Percentiles rank a stretch among this genome's conserved stretches.
Conservation (phyloP, 2,797 vertebrate species). For the Yasuhikotakia modesta region DNA sequence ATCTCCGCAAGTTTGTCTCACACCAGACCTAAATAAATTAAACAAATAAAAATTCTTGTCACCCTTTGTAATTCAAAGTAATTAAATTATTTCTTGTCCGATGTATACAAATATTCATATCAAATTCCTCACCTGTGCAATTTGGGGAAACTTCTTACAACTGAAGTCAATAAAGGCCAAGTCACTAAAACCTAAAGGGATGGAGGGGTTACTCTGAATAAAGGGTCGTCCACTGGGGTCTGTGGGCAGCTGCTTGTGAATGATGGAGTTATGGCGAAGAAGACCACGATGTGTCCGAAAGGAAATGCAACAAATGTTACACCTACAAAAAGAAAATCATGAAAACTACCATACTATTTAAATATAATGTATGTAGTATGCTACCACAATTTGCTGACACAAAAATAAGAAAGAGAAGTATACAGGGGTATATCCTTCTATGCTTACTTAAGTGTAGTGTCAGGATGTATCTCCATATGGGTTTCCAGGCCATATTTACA, state of each 20-base stretch:
- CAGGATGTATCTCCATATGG: conserved; percentile 95
- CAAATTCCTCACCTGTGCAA: conserved; percentile 86
- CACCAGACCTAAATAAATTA: conserved; percentile 87
- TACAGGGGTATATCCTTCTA: background rate
- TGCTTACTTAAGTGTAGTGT: conserved; percentile 86
- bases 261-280: conserved; percentile 89
- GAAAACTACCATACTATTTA: background rate
- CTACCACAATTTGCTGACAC: background rate
- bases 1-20: conserved; percentile 92
- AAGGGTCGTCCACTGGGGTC: conserved; percentile 89
- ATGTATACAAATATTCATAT: background rate
- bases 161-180: conserved; percentile 97
- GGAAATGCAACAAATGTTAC: conserved; percentile 91
- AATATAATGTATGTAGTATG: background rate
- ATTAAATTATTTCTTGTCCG: no score
- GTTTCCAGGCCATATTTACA: conserved; percentile 92
- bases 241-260: conserved; percentile 92
- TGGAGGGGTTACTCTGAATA: conserved; percentile 96
- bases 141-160: conserved; percentile 92
- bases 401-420: background rate
- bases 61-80: no score
- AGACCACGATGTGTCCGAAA: conserved; percentile 92
- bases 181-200: conserved; percentile 95
- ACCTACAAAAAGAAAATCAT: conserved; percentile 73
- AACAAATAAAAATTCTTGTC: background rate